Conservation (phyloP, 2,113 vertebrate genomes). For the Pelmatolapia mariae region DNA sequence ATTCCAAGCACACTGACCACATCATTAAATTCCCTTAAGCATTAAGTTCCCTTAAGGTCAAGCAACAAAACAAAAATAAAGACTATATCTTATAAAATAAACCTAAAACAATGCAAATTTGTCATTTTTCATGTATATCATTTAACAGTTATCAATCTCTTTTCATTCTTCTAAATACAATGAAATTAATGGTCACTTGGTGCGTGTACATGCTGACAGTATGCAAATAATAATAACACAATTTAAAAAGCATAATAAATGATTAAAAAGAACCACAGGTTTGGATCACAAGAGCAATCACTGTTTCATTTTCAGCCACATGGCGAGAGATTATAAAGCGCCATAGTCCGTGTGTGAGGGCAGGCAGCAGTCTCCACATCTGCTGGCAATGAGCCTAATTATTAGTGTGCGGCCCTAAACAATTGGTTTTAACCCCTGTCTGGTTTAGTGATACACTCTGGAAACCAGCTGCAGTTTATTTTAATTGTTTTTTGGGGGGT, state of each 20-base stretch:
- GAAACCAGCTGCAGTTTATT: background rate
- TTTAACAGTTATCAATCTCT: background rate
- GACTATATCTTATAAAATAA: background rate
- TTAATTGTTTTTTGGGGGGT: background rate
- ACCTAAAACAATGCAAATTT: background rate
- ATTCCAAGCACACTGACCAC: background rate
- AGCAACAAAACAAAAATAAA: fast-evolving
- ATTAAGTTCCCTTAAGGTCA: background rate
- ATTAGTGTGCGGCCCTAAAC: background rate
- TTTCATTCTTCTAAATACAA: background rate
- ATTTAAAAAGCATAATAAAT: background rate
- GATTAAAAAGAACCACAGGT: background rate
- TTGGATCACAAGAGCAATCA: background rate
- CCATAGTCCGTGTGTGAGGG: background rate
- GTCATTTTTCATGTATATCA: background rate
- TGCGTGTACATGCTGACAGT: background rate
- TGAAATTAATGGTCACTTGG: background rate
- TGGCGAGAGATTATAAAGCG: background rate
- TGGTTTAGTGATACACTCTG: background rate
- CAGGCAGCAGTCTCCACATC: background rate
- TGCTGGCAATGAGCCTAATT: background rate
- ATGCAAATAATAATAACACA: background rate
- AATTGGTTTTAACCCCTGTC: background rate
- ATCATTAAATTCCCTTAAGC: background rate
- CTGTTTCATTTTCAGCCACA: background rate